Evolutionary conservation across 2,888 invertebrate species (phyloP), one percentile per base, ranked within the genome.

Genomic region (Seira musarum): DNA sequence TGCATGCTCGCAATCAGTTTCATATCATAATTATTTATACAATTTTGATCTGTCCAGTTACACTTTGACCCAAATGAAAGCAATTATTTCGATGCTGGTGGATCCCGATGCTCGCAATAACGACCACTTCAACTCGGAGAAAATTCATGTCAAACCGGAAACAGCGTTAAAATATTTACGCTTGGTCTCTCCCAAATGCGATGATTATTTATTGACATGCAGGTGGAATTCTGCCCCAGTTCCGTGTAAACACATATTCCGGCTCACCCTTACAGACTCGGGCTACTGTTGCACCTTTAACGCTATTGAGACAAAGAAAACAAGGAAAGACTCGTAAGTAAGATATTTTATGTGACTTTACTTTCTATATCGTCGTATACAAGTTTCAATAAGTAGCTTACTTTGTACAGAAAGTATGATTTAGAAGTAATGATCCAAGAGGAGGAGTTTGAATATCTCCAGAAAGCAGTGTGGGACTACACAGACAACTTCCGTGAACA

Each of bases 261-360:
- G 82, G 15, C 69, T 85, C 40, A 82, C 83, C 6, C 63, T 86
- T 3, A 86, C 86, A 6, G 86, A 86, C 60, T 81, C 84, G 0
- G 86, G 86, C 49, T 86, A 86, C 74, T 86, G 86, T 53, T 86
- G 86, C 53, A 86, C 85, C 1, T 86, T 86, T 73, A 86, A 86
- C 67, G 82, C 86, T 1, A 76, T 84, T 21, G 80, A 84, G 22
- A 83, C 85, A n/a, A 82, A 84, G 53, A 76, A 76, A 57, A 49
- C 73, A 24, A 21, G 83, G 35, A 81, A 81, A 49, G 84, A 81
- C 61, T 68, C 80, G 83, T 83, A 80, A 82, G 83, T 53, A 2
- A 24, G 25, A 63, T 63, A 22, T 63, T n/a, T n/a, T 30, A 30
- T 8, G 30, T 64, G 30, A 61, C 30, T 30, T 30, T 30, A 30